phyloP scores from a whole-genome alignment of 1,140 invertebrate species.

The Xylocopa sonorina region DNA sequence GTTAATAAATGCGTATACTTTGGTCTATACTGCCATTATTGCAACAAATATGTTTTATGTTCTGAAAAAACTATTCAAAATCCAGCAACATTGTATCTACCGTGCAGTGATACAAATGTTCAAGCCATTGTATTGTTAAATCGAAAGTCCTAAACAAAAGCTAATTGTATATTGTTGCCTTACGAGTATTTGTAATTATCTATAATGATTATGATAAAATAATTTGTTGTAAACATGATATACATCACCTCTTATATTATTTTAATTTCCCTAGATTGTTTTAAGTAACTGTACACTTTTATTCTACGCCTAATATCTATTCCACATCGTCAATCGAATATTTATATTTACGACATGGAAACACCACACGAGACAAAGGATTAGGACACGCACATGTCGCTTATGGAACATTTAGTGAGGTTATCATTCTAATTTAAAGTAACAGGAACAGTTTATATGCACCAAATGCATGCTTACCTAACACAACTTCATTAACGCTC shows the following conservation, averaged over 20 bases:
- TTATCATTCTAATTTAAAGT: slow-evolving; percentile 1
- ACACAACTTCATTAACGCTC: background rate
- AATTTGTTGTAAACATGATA: slow-evolving; percentile 37
- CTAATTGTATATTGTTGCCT: slow-evolving; percentile 40
- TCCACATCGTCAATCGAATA: background rate
- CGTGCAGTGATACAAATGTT: slow-evolving; percentile 6
- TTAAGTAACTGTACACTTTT: background rate
- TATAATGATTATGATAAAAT: slow-evolving; percentile 40
- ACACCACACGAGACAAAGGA: background rate
- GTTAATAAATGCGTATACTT: background rate
- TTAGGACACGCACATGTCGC: background rate
- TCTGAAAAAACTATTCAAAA: background rate
- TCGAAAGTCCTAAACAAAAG: background rate
- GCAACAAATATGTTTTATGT: background rate
- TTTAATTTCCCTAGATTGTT: background rate
- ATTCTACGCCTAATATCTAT: background rate
- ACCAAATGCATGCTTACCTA: background rate
- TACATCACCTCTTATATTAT: background rate
- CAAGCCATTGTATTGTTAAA: slow-evolving; percentile 19
- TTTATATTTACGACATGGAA: background rate
- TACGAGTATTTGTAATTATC: slow-evolving; percentile 45
- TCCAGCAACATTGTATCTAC: background rate
- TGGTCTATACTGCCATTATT: background rate
- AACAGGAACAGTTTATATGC: background rate
- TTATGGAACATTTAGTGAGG: background rate